phyloP scores from a whole-genome alignment of 2,888 invertebrate genomes.

The Dicyrtoma fusca region DNA sequence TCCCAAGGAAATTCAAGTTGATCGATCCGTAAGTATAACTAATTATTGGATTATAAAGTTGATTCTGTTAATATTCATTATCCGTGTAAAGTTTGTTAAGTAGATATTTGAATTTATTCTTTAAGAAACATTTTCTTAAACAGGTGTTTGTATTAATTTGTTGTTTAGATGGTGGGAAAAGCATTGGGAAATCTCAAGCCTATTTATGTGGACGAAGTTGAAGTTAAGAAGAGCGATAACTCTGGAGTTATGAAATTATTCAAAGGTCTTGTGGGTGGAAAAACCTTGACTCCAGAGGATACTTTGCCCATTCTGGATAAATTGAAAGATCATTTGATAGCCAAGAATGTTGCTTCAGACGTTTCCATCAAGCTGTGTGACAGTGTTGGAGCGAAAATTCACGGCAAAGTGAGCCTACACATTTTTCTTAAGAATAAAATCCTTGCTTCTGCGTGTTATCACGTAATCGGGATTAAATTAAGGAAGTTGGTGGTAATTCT shows the following conservation, averaged over 20 bases:
- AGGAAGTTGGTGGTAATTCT: not conserved
- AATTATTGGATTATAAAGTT: not conserved
- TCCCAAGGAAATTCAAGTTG: constrained; percentile 64
- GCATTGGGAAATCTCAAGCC: constrained; percentile 83
- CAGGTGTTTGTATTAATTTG: not conserved
- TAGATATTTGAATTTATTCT: not conserved
- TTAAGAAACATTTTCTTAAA: not conserved
- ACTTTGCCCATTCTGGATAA: constrained; percentile 88
- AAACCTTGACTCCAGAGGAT: constrained; percentile 77
- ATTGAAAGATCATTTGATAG: constrained; percentile 91
- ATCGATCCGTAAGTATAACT: constrained; percentile 62
- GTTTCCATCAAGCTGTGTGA: constrained; percentile 93
- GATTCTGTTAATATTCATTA: no score
- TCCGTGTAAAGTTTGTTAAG: not conserved
- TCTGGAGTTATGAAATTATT: constrained; percentile 38
- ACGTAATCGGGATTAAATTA: not conserved
- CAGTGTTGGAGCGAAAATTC: constrained; percentile 84
- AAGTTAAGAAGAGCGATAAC: constrained; percentile 63
- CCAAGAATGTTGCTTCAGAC: constrained; percentile 96
- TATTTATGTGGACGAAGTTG: constrained; percentile 74
- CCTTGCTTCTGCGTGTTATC: not conserved
- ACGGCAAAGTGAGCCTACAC: constrained; percentile 70
- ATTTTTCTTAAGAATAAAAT: not conserved
- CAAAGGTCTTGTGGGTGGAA: constrained; percentile 81
- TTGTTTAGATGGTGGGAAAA: constrained; percentile 72